Evolutionary conservation across 2,797 vertebrate species (phyloP).

Genomic region (Notoglanidium macrostoma): DNA sequence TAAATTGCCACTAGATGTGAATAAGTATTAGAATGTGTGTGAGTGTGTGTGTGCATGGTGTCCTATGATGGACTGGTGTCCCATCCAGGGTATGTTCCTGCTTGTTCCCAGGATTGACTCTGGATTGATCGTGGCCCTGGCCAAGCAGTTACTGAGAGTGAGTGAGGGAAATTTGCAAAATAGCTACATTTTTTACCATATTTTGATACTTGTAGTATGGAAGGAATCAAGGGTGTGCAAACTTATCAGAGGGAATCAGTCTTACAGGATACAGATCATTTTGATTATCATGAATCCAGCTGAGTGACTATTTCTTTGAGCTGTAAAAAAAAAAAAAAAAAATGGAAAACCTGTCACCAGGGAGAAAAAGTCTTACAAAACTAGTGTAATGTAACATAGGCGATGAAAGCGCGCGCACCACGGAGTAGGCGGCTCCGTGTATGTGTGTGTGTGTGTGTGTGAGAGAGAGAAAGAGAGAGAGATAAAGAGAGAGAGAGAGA

Average conservation of each 20-base stretch:
- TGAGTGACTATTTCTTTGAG: background rate
- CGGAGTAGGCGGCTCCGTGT: background rate
- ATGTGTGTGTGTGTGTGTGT: conserved; percentile 13
- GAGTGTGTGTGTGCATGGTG: background rate
- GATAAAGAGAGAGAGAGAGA: background rate
- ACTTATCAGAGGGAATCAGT: background rate
- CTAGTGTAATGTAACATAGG: background rate
- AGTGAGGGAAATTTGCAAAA: background rate
- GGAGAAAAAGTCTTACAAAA: background rate
- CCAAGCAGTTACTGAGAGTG: background rate
- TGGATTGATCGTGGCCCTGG: background rate
- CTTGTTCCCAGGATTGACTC: background rate
- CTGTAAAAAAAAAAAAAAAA: background rate
- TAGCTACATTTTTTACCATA: too few relatives aligned
- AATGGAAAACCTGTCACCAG: too few relatives aligned
- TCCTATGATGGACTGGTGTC: background rate
- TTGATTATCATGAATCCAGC: background rate
- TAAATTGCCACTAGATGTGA: background rate
- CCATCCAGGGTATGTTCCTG: background rate
- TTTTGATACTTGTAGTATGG: background rate
- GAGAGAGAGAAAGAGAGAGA: background rate
- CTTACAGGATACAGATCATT: background rate
- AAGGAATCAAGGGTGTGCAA: background rate
- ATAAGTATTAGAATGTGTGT: background rate
- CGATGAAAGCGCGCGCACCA: background rate